Percentiles rank a stretch among this genome's conserved stretches.
Evolutionary conservation across 1,140 invertebrate species (phyloP).

Genomic region (Bombus ignitus): DNA sequence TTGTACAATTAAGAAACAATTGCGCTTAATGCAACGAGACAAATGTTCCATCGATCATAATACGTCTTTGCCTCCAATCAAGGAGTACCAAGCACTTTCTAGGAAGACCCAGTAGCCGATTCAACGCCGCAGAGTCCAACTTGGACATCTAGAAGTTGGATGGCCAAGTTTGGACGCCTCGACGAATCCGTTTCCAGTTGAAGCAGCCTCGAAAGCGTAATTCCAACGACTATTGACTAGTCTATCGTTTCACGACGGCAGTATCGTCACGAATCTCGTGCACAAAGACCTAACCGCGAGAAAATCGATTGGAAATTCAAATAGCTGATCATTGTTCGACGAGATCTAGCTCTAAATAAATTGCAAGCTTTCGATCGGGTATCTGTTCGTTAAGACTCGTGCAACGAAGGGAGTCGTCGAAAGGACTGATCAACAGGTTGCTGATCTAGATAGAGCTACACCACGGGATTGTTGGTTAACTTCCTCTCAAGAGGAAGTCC

Average conservation of each 20-base stretch:
- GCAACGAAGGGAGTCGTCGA: not conserved
- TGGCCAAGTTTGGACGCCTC: constrained; percentile 38
- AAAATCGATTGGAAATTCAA: constrained; percentile 9
- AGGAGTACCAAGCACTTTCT: not conserved
- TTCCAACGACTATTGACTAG: constrained; percentile 86
- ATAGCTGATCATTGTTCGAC: not conserved
- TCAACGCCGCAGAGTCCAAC: not conserved
- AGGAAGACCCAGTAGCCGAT: not conserved
- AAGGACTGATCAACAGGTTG: constrained; percentile 34
- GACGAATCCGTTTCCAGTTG: not conserved
- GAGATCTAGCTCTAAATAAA: not conserved
- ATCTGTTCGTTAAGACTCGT: no score
- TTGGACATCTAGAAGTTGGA: constrained; percentile 26
- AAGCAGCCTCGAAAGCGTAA: constrained; percentile 12
- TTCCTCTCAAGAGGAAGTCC: not conserved
- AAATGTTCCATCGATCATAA: not conserved
- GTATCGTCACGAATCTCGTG: constrained; percentile 6
- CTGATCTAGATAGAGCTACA: not conserved
- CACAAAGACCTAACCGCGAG: not conserved
- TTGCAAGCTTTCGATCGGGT: not conserved
- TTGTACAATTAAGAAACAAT: no score
- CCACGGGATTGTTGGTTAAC: not conserved
- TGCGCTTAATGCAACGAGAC: no score
- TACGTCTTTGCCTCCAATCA: not conserved
- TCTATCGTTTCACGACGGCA: not conserved